Conservation (phyloP, 1,140 invertebrate species). For the Anoplophora glabripennis region DNA sequence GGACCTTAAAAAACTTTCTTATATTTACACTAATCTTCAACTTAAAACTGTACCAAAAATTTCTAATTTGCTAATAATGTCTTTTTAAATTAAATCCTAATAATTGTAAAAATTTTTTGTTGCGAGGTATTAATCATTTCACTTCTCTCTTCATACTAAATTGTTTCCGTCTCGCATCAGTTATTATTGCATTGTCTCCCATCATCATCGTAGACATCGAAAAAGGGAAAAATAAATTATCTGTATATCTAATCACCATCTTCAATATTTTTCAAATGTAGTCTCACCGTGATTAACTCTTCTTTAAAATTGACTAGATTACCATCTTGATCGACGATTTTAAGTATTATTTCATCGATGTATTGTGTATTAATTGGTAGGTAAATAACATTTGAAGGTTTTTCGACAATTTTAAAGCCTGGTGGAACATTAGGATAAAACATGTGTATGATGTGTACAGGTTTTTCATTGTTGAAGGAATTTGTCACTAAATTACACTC, state of each 20-base stretch:
- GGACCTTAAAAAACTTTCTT: no score
- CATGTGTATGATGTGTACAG: slow-evolving; percentile 39
- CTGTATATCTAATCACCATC: neutral
- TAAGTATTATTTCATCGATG: neutral
- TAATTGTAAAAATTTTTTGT: slow-evolving; percentile 1
- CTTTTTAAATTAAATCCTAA: slow-evolving; percentile 4
- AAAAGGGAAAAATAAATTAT: neutral
- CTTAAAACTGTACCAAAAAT: no score
- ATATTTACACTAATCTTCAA: no score
- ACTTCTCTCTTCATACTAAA: neutral
- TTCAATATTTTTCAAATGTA: neutral
- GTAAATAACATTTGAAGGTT: slow-evolving; percentile 41
- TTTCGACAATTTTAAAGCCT: slow-evolving; percentile 41
- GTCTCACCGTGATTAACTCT: slow-evolving; percentile 27
- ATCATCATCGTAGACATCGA: no score
- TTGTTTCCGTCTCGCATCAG: no score
- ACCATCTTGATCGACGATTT: neutral
- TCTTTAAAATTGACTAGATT: slow-evolving; percentile 36
- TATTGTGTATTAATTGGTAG: slow-evolving; percentile 15
- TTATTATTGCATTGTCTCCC: neutral
- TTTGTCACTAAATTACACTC: slow-evolving; percentile 36
- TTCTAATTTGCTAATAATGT: no score
- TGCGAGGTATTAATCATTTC: neutral
- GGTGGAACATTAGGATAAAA: slow-evolving; percentile 37
- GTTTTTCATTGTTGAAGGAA: slow-evolving; percentile 37